Conservation (phyloP, 2,888 invertebrate species). For the Pammene aurita region DNA sequence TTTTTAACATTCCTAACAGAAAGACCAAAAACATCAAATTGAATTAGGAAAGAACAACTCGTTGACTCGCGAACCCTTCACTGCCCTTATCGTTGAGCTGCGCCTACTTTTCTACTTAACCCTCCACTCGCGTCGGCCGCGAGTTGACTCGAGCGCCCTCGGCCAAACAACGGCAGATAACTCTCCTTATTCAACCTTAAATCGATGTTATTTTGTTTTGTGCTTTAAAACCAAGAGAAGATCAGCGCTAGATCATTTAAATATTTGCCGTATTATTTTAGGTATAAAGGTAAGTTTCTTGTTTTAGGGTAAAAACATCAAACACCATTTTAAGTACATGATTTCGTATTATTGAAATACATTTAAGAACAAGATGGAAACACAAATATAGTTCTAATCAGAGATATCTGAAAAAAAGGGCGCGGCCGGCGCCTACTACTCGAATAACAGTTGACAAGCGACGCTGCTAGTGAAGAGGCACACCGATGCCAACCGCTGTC, state of each 20-base stretch:
- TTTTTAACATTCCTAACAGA: neutral
- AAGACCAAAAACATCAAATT: conserved; percentile 14
- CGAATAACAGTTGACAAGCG: no score
- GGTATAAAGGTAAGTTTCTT: no score
- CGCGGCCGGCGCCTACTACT: no score
- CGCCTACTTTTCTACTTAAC: conserved; percentile 41
- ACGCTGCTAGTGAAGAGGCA: no score
- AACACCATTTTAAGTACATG: no score
- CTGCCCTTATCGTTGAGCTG: conserved; percentile 44
- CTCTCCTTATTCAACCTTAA: conserved; percentile 25
- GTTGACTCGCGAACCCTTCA: conserved; percentile 44
- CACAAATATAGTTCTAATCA: no score
- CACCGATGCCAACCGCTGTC: no score
- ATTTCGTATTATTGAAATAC: no score
- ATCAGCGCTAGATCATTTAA: neutral
- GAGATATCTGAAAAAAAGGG: no score
- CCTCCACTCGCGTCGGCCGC: conserved; percentile 22
- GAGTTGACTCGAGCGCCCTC: conserved; percentile 21
- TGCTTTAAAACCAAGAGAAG: neutral
- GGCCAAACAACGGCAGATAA: conserved; percentile 21
- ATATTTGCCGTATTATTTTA: neutral
- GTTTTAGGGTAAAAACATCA: no score
- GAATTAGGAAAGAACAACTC: conserved; percentile 33
- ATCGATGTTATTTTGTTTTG: conserved; percentile 10
- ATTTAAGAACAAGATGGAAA: no score